phyloP scores from a whole-genome alignment of 2,888 invertebrate species.

The Acronicta leporina region DNA sequence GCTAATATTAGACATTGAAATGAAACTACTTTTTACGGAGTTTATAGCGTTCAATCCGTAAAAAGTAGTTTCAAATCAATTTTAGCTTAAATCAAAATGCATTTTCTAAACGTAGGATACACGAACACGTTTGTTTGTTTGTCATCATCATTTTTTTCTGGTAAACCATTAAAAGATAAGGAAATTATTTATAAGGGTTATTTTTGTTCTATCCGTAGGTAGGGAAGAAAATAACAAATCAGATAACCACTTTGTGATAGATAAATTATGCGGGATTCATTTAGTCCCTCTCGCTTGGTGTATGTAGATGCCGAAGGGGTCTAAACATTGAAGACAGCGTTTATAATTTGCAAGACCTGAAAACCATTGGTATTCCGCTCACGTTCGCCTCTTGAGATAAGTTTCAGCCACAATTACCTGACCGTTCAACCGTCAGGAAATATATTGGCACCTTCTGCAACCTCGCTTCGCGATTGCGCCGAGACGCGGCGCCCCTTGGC shows the following conservation, averaged over 20 bases:
- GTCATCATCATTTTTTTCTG: too few relatives aligned
- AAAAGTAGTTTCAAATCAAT: too few relatives aligned
- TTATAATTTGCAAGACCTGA: conserved; percentile 82
- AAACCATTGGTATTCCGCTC: conserved; percentile 79
- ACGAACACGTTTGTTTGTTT: too few relatives aligned
- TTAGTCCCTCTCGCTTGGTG: conserved; percentile 28
- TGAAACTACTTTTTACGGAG: too few relatives aligned
- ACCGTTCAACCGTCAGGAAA: conserved; percentile 87
- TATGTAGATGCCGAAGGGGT: conserved; percentile 40
- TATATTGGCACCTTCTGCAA: conserved; percentile 87
- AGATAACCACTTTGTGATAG: conserved; percentile 7
- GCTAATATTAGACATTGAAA: too few relatives aligned
- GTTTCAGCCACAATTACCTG: conserved; percentile 88
- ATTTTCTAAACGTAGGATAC: too few relatives aligned
- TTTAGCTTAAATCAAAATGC: too few relatives aligned
- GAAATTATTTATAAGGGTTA: neutral
- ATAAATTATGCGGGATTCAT: conserved; percentile 36
- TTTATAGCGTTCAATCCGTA: too few relatives aligned
- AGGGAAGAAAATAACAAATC: conserved; percentile 6
- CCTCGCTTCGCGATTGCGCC: conserved; percentile 62
- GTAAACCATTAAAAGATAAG: neutral
- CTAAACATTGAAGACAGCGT: conserved; percentile 67
- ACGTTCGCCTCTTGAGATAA: conserved; percentile 85
- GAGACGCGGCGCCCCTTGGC: conserved; percentile 61
- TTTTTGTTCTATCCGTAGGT: neutral